These are phyloP conservation scores for Diarsia rubi DNA, from an alignment of 2,888 invertebrate species.

Conservation along the genomic window DNA sequence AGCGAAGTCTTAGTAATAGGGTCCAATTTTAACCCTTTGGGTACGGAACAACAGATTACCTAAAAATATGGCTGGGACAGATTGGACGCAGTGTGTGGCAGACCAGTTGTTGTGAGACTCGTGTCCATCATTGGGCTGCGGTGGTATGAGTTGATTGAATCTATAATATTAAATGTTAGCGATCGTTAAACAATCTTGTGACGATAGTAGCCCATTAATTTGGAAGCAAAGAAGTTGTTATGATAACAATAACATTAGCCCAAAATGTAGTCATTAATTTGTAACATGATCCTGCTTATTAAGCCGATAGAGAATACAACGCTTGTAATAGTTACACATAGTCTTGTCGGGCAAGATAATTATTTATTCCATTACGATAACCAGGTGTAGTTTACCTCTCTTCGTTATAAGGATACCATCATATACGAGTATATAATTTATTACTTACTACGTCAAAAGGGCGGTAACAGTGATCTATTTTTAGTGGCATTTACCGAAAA, in stretches of 20 bases:
- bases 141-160: not conserved
- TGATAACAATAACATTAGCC: not conserved
- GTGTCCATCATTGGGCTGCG: not conserved
- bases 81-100: not conserved
- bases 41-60: too few relatives aligned
- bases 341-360: not conserved
- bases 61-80: not conserved
- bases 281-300: constrained; percentile 14
- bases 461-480: not conserved
- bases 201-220: not conserved
- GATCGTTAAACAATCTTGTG: not conserved
- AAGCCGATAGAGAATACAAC: constrained; percentile 7
- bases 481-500: not conserved
- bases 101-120: not conserved
- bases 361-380: constrained; percentile 35
- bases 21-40: too few relatives aligned
- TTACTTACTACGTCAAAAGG: not conserved
- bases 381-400: constrained; percentile 16
- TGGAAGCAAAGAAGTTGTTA: not conserved
- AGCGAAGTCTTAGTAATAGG: too few relatives aligned
- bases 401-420: not conserved
- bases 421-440: constrained; percentile 23
- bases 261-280: constrained; percentile 21
- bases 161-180: too few relatives aligned
- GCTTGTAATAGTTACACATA: not conserved